These are phyloP conservation scores for Phrynocephalus guinanensis DNA, from an alignment of 2,797 vertebrate genomes.

Conservation along the genomic window DNA sequence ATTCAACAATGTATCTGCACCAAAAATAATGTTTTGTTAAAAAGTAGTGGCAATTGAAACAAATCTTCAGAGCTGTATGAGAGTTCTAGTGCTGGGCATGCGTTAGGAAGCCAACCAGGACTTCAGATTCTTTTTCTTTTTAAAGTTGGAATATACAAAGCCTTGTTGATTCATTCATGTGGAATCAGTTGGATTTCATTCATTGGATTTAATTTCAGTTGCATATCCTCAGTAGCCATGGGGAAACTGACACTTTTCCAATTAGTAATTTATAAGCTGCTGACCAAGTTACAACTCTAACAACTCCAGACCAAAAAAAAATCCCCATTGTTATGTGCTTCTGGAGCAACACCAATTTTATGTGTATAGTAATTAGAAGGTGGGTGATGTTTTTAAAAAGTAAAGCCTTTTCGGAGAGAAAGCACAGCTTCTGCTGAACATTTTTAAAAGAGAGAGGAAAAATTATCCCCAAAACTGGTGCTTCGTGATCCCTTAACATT, in stretches of 20 bases:
- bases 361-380: neutral
- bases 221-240: neutral
- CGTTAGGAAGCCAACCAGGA: neutral
- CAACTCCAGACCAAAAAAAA: neutral
- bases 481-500: neutral
- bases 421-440: neutral
- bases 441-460: neutral
- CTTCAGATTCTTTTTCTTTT: neutral
- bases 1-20: neutral
- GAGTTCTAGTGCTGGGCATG: neutral
- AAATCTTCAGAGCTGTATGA: neutral
- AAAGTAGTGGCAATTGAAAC: neutral
- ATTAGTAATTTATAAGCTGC: neutral
- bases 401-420: neutral
- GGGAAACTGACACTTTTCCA: neutral
- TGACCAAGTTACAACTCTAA: neutral
- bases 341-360: neutral
- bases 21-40: neutral
- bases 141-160: neutral
- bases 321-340: neutral
- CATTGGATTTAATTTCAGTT: neutral
- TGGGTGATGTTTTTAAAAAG: neutral
- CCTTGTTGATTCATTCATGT: neutral
- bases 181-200: neutral
- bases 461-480: neutral